phyloP scores from a whole-genome alignment of 1,140 invertebrate species.

The Sitobion miscanthi region DNA sequence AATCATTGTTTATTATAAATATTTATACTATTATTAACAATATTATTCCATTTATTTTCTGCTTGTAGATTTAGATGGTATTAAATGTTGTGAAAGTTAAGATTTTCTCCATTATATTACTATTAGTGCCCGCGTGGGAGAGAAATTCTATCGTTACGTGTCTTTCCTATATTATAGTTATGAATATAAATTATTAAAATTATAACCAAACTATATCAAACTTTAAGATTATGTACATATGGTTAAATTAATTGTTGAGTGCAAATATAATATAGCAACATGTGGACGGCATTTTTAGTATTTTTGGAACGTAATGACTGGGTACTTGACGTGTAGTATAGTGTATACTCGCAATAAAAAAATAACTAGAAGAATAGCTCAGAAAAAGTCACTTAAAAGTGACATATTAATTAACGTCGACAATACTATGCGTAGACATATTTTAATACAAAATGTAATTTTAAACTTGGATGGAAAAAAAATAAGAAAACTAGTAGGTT shows the following conservation, averaged over 20 bases:
- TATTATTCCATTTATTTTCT: too few species aligned
- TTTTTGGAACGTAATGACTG: background rate
- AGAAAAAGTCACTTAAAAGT: background rate
- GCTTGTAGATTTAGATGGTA: too few species aligned
- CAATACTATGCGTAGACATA: background rate
- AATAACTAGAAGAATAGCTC: background rate
- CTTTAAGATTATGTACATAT: background rate
- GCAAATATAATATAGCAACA: background rate
- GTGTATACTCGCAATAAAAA: background rate
- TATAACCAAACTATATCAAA: background rate
- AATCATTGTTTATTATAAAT: too few species aligned
- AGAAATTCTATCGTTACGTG: too few species aligned
- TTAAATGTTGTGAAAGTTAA: too few species aligned
- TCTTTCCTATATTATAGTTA: too few species aligned
- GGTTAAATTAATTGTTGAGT: background rate
- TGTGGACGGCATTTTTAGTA: background rate
- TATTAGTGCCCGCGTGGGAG: too few species aligned
- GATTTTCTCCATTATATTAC: too few species aligned
- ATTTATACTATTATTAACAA: too few species aligned
- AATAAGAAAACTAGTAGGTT: background rate
- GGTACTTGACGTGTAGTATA: background rate
- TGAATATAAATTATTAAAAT: background rate
- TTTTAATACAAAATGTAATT: background rate
- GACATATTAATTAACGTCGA: background rate
- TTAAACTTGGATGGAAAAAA: background rate